A percentile compares a stretch with the other conserved stretches of the same genome.
These are phyloP conservation scores for Achatina immaculata DNA, from an alignment of 1,140 invertebrate species.

Conservation along the genomic window DNA sequence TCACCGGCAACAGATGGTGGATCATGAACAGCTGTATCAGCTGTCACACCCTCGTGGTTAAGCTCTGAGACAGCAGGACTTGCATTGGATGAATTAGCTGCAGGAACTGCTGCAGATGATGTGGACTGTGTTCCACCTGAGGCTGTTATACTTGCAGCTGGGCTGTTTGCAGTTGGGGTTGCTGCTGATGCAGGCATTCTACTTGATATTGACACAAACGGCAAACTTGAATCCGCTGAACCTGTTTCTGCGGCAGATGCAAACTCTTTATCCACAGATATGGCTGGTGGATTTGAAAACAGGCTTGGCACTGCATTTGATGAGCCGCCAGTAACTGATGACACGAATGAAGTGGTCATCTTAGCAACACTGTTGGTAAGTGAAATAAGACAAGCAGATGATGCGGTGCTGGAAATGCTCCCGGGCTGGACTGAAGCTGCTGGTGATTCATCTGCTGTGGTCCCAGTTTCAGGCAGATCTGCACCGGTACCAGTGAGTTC, in stretches of 20 bases:
- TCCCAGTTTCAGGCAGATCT: neutral
- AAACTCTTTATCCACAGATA: neutral
- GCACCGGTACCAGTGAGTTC: neutral
- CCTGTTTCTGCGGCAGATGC: neutral
- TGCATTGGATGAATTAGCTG: neutral
- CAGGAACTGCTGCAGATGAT: neutral
- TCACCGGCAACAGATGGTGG: neutral
- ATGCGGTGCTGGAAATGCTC: neutral
- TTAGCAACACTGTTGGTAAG: neutral
- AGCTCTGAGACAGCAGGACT: neutral
- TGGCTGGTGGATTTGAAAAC: neutral
- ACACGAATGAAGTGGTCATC: neutral
- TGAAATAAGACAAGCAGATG: neutral
- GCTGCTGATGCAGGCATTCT: neutral
- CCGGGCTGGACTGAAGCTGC: neutral
- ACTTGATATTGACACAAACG: neutral
- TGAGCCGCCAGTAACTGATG: neutral
- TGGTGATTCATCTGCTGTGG: neutral
- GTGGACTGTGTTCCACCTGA: neutral
- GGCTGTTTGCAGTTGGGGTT: neutral
- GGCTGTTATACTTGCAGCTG: neutral
- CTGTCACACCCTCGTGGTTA: neutral
- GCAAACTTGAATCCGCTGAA: neutral
- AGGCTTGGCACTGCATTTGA: neutral
- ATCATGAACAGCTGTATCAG: neutral